These are phyloP conservation scores for Crepidodera aurea DNA, from an alignment of 2,888 invertebrate species.

Conservation along the genomic window DNA sequence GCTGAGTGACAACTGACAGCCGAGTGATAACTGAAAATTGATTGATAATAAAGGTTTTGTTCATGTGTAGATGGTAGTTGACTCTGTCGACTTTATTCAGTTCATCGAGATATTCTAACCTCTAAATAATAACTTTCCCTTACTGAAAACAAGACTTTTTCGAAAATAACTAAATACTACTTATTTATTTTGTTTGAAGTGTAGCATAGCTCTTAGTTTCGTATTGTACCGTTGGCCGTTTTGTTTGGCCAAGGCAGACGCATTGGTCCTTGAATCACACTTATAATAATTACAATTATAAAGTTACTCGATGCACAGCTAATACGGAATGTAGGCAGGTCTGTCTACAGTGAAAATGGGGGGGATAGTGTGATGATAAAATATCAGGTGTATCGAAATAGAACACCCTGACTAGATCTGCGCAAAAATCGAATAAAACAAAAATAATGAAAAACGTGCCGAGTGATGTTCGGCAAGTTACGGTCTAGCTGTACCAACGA, in stretches of 20 bases:
- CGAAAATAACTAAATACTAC: too few species aligned
- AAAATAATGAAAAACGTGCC: slow-evolving; percentile 39
- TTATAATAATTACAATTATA: slow-evolving; percentile 36
- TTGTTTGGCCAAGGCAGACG: slow-evolving; percentile 53
- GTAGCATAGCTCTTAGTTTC: slow-evolving; percentile 55
- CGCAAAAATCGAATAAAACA: slow-evolving; percentile 39
- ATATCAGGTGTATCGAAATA: slow-evolving; percentile 10
- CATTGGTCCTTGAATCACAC: slow-evolving; percentile 61
- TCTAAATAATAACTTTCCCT: too few species aligned
- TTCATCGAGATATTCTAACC: too few species aligned
- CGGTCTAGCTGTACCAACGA: slow-evolving; percentile 51
- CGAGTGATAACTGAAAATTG: too few species aligned
- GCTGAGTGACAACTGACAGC: too few species aligned
- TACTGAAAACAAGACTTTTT: too few species aligned
- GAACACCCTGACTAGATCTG: slow-evolving; percentile 56
- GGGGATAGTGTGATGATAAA: slow-evolving; percentile 18
- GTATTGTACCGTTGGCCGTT: slow-evolving; percentile 51
- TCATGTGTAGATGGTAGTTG: too few species aligned
- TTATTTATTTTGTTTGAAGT: not conserved
- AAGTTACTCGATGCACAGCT: slow-evolving; percentile 56
- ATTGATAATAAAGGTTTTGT: too few species aligned
- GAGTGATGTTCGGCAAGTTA: slow-evolving; percentile 49
- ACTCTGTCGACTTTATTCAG: too few species aligned
- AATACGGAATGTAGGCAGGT: slow-evolving; percentile 59
- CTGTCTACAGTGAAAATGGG: slow-evolving; percentile 44